Evolutionary conservation across 1,140 invertebrate species (phyloP).

Genomic region (Tenebrio molitor): DNA sequence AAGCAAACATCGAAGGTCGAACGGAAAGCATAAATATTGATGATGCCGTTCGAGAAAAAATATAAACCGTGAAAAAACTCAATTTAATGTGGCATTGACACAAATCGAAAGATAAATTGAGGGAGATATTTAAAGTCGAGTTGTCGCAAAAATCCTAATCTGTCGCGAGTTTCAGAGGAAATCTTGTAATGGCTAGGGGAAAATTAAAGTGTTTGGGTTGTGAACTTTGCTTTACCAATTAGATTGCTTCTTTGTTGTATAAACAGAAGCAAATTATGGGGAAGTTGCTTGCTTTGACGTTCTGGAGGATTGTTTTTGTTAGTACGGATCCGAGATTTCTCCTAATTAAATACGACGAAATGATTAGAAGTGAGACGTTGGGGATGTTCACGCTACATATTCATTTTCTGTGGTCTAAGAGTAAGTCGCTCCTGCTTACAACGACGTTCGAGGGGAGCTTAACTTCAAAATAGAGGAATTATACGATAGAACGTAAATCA

Average conservation of each 20-base stretch:
- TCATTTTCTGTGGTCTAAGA: too few relatives aligned
- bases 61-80: not conserved
- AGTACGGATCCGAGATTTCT: too few relatives aligned
- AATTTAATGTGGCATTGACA: constrained; percentile 11
- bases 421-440: too few relatives aligned
- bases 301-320: too few relatives aligned
- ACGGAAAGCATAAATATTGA: constrained; percentile 1
- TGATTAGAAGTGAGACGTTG: too few relatives aligned
- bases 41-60: not conserved
- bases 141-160: not conserved
- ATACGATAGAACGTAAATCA: too few relatives aligned
- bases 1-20: constrained; percentile 1
- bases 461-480: too few relatives aligned
- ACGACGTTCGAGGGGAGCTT: too few relatives aligned
- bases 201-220: not conserved
- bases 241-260: not conserved
- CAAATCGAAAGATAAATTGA: constrained; percentile 11
- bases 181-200: not conserved
- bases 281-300: too few relatives aligned
- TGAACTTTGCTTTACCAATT: not conserved
- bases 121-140: not conserved
- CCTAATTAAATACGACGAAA: too few relatives aligned
- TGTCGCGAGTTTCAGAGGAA: not conserved
- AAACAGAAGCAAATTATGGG: too few relatives aligned
- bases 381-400: too few relatives aligned